Percentiles rank a stretch among this genome's conserved stretches.
Conservation (phyloP, 2,888 invertebrate species). For the Tiphia femorata region DNA sequence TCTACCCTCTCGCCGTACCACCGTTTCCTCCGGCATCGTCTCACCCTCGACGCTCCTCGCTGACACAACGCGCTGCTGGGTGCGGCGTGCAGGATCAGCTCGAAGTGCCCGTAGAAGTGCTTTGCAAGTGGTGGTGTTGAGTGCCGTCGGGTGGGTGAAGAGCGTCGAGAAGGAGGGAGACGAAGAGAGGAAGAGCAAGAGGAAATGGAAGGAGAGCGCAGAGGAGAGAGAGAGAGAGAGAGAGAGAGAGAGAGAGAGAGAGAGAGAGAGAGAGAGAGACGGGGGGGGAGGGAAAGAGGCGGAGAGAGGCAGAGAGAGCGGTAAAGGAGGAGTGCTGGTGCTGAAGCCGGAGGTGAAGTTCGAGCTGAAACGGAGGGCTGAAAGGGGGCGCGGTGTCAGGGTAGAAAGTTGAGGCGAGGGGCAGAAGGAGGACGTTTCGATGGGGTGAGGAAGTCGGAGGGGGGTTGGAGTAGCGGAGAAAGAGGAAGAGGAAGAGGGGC, state of each 20-base stretch:
- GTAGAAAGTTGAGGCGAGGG: too few relatives aligned
- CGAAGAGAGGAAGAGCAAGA: neutral
- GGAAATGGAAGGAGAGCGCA: neutral
- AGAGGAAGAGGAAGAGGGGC: neutral
- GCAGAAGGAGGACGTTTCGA: neutral
- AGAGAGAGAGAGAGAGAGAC: neutral
- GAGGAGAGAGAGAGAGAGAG: neutral
- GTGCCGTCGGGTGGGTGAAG: neutral
- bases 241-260: neutral
- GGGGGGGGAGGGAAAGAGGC: too few relatives aligned
- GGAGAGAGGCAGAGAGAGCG: too few relatives aligned
- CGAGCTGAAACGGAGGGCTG: too few relatives aligned
- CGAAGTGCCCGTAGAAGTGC: conserved; percentile 32
- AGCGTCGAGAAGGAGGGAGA: neutral
- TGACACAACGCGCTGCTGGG: conserved; percentile 11
- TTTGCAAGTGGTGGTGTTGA: conserved; percentile 2
- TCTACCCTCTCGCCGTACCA: neutral
- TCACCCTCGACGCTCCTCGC: neutral
- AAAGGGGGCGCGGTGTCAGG: too few relatives aligned
- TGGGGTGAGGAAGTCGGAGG: neutral
- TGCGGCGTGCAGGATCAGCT: conserved; percentile 25
- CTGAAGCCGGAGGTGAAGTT: too few relatives aligned
- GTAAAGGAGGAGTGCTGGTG: too few relatives aligned
- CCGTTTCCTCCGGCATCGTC: neutral
- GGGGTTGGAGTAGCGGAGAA: conserved; percentile 6